Percentiles rank a stretch among this genome's conserved stretches.
phyloP scores from a whole-genome alignment of 2,113 vertebrate genomes.

The Grus americana region DNA sequence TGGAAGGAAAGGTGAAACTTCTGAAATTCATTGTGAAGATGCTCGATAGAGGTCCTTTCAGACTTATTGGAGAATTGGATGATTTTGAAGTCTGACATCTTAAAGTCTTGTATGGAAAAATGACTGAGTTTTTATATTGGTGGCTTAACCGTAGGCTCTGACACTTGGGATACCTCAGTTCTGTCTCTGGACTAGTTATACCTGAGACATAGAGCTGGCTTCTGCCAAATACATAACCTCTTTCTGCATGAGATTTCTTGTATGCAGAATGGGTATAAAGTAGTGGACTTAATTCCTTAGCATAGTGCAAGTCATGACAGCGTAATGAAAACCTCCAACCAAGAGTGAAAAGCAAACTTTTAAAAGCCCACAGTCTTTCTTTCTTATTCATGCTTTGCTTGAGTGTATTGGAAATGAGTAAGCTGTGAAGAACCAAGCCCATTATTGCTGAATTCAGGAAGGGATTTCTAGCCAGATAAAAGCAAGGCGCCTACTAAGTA shows the following conservation, averaged over 20 bases:
- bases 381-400: not conserved
- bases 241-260: not conserved
- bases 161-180: not conserved
- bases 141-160: accelerated
- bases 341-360: not conserved
- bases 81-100: not conserved
- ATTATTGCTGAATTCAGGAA: not conserved
- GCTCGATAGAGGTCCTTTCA: not conserved
- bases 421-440: not conserved
- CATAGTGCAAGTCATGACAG: not conserved
- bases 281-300: not conserved
- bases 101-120: not conserved
- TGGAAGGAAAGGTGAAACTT: not conserved
- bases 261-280: not conserved
- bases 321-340: not conserved
- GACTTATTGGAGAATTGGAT: not conserved
- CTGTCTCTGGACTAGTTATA: not conserved
- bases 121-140: not conserved
- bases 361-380: not conserved
- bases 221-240: not conserved
- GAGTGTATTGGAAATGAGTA: not conserved
- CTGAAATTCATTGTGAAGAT: not conserved
- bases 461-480: not conserved
- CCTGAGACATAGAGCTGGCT: not conserved
- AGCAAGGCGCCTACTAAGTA: not conserved